phyloP scores from a whole-genome alignment of 2,797 vertebrate genomes.

The Todus mexicanus region DNA sequence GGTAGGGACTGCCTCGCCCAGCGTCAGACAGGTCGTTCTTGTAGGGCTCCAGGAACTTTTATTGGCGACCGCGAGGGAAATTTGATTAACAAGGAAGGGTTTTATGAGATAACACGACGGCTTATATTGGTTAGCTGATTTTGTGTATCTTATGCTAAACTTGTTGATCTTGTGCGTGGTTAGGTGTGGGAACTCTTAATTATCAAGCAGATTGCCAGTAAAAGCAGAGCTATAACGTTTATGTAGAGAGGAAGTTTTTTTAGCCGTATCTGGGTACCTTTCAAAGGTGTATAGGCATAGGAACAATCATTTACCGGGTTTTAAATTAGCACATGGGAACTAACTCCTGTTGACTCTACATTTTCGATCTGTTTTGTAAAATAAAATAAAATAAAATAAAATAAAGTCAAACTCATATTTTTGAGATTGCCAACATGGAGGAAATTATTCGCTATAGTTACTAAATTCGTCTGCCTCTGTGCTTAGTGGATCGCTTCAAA shows the following conservation, averaged over 20 bases:
- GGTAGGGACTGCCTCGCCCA: background rate
- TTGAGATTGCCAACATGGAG: background rate
- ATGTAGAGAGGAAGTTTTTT: background rate
- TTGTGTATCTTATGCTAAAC: conserved; percentile 49
- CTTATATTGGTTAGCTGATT: conserved; percentile 61
- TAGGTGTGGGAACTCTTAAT: conserved; percentile 44
- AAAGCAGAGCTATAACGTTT: background rate
- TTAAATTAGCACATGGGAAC: background rate
- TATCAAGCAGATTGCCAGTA: background rate
- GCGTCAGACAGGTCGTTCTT: background rate
- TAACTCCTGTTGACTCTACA: background rate
- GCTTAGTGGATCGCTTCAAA: background rate
- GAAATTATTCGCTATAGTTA: background rate
- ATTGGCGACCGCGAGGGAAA: background rate
- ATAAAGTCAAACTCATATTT: background rate
- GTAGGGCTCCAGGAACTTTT: background rate
- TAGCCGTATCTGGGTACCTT: background rate
- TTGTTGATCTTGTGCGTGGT: conserved; percentile 58
- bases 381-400: background rate
- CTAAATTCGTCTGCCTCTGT: background rate
- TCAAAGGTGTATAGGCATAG: background rate
- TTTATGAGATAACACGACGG: conserved; percentile 38
- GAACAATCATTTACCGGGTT: background rate
- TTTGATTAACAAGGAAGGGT: background rate
- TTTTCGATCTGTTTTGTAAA: background rate